Evolutionary conservation across 2,797 vertebrate species (phyloP).

Genomic region (Malurus splendens): DNA sequence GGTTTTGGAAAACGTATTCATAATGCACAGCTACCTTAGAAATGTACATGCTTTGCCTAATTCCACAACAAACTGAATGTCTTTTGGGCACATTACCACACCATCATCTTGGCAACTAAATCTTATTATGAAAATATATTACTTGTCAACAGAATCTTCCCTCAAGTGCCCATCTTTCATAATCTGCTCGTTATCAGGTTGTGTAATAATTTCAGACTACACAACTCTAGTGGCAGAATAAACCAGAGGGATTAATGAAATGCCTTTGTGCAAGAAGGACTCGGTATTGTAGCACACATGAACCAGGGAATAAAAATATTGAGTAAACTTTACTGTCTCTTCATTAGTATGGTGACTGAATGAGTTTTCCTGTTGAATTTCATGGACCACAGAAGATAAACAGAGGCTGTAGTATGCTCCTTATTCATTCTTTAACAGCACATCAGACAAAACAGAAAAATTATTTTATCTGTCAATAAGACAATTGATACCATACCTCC

Average conservation of each 20-base stretch:
- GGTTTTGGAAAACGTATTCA: neutral
- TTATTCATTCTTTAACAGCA: neutral
- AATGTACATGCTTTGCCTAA: neutral
- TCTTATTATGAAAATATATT: neutral
- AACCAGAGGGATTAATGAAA: neutral
- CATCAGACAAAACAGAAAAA: neutral
- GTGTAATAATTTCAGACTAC: conserved; percentile 7
- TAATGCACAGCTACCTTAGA: neutral
- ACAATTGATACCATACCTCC: neutral
- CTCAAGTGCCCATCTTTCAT: conserved; percentile 24
- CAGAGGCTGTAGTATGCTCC: neutral
- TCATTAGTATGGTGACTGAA: neutral
- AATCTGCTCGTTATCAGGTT: neutral
- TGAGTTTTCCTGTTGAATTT: neutral
- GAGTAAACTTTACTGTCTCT: neutral
- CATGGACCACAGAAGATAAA: neutral
- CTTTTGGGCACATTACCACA: neutral
- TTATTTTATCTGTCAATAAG: neutral
- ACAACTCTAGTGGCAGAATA: neutral
- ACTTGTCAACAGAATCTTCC: neutral
- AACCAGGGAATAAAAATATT: neutral
- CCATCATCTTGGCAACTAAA: neutral
- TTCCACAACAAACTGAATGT: neutral
- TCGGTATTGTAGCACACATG: neutral
- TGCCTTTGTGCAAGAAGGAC: neutral